Conservation (phyloP, 1,140 invertebrate genomes). For the Macrostomum lignano region DNA sequence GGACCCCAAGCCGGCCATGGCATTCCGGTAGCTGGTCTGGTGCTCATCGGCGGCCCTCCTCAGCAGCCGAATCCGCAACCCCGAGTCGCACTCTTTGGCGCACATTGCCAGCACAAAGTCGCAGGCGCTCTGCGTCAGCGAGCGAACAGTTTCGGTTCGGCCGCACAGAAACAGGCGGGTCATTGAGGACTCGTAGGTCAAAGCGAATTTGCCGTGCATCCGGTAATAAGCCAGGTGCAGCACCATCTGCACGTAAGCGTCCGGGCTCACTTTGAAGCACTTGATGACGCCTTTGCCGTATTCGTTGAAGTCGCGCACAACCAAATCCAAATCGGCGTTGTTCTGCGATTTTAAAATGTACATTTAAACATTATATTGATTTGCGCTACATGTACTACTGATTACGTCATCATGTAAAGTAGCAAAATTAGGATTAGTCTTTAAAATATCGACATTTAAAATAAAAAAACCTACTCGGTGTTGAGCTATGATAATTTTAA, state of each 20-base stretch:
- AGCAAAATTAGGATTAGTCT: too few species aligned
- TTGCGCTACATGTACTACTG: neutral
- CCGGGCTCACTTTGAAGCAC: conserved; percentile 35
- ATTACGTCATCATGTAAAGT: neutral
- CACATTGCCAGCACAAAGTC: conserved; percentile 71
- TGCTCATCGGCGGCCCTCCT: conserved; percentile 32
- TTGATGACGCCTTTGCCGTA: conserved; percentile 34
- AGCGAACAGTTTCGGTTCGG: conserved; percentile 77
- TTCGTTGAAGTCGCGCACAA: conserved; percentile 21
- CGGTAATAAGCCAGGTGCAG: conserved; percentile 68
- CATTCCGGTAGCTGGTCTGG: conserved; percentile 60
- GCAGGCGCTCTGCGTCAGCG: conserved; percentile 64
- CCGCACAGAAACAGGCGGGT: conserved; percentile 78
- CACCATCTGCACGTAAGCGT: conserved; percentile 81
- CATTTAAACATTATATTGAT: neutral
- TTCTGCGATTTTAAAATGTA: conserved; percentile 18
- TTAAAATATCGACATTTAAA: too few species aligned
- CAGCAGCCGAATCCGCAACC: neutral
- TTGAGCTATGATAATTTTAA: too few species aligned
- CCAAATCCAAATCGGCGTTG: conserved; percentile 28
- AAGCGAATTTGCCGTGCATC: conserved; percentile 41
- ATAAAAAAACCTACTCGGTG: too few species aligned
- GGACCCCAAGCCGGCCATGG: conserved; percentile 85
- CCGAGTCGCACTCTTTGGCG: conserved; percentile 16
- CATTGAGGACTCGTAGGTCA: conserved; percentile 93